phyloP scores from a whole-genome alignment of 1,140 invertebrate species.

The Drosophila nannoptera region DNA sequence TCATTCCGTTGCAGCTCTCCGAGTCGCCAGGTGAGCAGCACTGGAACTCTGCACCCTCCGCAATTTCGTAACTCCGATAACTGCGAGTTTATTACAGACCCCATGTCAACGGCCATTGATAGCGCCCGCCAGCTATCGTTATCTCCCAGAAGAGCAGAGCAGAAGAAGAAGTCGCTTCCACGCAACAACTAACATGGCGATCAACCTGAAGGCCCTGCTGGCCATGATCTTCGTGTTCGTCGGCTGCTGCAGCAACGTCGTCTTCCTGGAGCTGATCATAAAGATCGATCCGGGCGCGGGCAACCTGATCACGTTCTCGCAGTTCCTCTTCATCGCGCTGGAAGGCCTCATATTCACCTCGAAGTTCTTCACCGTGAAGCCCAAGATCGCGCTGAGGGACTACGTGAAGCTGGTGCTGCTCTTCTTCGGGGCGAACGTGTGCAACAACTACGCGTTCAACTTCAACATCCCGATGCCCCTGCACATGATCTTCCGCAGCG shows the following conservation, averaged over 20 bases:
- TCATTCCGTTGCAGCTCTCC: no score
- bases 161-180: no score
- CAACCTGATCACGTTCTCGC: constrained; percentile 95
- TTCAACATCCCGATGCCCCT: constrained; percentile 99
- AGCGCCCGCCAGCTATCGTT: no score
- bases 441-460: constrained; percentile 97
- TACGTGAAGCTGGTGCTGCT: constrained; percentile 92
- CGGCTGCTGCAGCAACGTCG: constrained; percentile 94
- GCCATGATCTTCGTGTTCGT: constrained; percentile 90
- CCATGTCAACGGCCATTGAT: no score
- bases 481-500: constrained; percentile 99
- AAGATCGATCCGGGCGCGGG: constrained; percentile 94
- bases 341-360: constrained; percentile 94
- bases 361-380: constrained; percentile 88
- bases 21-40: no score
- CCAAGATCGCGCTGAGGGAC: constrained; percentile 86
- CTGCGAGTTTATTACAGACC: no score
- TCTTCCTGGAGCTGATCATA: constrained; percentile 92
- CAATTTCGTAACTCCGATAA: no score
- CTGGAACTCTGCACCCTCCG: no score
- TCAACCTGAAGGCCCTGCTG: constrained; percentile 83
- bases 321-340: constrained; percentile 94
- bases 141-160: no score
- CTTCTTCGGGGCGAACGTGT: constrained; percentile 95
- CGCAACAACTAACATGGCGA: constrained; percentile 32